Evolutionary conservation across 2,888 invertebrate species (phyloP).

Genomic region (Amphipyra berbera): DNA sequence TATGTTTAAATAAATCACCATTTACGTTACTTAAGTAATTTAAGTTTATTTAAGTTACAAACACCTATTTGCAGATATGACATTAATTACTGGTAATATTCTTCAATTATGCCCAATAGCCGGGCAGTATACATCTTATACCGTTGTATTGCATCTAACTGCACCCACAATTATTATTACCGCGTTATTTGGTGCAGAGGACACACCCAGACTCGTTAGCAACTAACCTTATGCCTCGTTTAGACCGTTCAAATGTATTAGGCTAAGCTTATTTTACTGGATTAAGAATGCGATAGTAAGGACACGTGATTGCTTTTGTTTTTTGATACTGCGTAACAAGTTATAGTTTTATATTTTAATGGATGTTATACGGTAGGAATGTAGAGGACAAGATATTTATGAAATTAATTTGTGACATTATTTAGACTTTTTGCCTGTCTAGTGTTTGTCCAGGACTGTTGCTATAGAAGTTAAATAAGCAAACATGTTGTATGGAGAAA

Average conservation of each 20-base stretch:
- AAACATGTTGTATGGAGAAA: too few species aligned
- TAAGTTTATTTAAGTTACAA: constrained; percentile 27
- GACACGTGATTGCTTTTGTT: constrained; percentile 47
- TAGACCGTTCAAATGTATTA: constrained; percentile 60
- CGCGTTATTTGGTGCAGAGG: constrained; percentile 84
- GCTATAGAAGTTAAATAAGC: too few species aligned
- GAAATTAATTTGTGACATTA: too few species aligned
- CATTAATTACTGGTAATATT: constrained; percentile 63
- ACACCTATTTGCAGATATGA: constrained; percentile 41
- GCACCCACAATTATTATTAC: constrained; percentile 85
- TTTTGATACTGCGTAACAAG: constrained; percentile 22
- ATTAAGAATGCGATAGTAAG: constrained; percentile 55
- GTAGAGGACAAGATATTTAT: constrained; percentile 32
- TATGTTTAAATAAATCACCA: too few species aligned
- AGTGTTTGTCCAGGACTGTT: too few species aligned
- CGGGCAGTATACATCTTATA: constrained; percentile 63
- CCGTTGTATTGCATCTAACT: constrained; percentile 79
- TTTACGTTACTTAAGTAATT: too few species aligned
- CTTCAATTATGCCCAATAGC: constrained; percentile 65
- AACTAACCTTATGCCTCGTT: constrained; percentile 83
- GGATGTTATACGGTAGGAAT: constrained; percentile 23
- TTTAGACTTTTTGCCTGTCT: too few species aligned
- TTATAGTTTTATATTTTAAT: constrained; percentile 33
- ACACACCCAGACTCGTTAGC: constrained; percentile 88
- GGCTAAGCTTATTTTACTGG: constrained; percentile 48